Base-by-base conservation (phyloP, 1,140 invertebrate species). In the Littorina saxatilis region DNA sequence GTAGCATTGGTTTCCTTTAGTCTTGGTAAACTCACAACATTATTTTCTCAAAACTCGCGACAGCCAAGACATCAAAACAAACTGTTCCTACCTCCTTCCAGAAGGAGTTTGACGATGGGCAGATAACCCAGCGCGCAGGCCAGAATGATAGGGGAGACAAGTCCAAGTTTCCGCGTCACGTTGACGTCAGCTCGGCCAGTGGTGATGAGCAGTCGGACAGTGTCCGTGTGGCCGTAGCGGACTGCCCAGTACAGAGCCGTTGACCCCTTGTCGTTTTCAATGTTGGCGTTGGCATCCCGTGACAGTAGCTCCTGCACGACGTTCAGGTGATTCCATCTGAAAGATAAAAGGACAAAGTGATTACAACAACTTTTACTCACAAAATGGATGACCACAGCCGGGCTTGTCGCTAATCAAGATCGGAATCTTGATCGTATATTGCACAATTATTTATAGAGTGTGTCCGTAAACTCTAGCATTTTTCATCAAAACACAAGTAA, bases 191-290 rank as follows among this genome's bases (percentile, higher is more conserved):
- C 88, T 27, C 87, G 85, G 3, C 87, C 88, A 68, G 86, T 66
- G 17, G 61, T 72, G 17, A 84, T 86, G 29, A 92, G 82, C 15
- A 89, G 35, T 39, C 82, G 61, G 5, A 91, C 89, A 7, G 86
- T 84, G 29, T 89, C 82, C 13, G 81, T 80, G 79, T 88, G 85
- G n/a, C 88, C 87, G 68, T 91, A 91, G 17, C 89, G 83, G 23
- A 91, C 87, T 0, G 91, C 90, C 91, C 91, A 92, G 74, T 92
- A 88, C 4, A 92, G 82, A 20, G 91, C 90, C 20, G 90, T 91
- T 0, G 91, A 91, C n/a, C 88, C 87, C 82, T 91, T 92, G 82
- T 91, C 91, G 80, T 92, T 91, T 68, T 88, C 87, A 2, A 90
- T 72, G 68, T 87, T 85, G 13, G 88, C 78, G 50, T 87, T 72